Evolutionary conservation across 2,888 invertebrate species (phyloP).

Genomic region (Agriopis aurantiaria): DNA sequence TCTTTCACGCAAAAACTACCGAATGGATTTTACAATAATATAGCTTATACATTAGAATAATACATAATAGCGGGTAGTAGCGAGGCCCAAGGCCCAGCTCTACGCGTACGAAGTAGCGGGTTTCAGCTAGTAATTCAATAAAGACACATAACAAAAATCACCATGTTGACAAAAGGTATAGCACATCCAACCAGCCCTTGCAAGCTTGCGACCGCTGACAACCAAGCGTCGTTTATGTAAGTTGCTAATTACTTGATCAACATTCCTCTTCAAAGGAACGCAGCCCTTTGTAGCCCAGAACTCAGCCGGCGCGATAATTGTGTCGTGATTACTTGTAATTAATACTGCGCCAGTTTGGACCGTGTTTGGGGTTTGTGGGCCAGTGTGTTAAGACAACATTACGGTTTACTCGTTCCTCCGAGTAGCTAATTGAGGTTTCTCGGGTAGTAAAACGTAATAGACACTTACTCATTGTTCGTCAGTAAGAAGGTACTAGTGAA

Average conservation of each 20-base stretch:
- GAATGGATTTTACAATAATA: too few relatives aligned
- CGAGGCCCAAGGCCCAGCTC: too few relatives aligned
- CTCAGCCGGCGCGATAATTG: constrained; percentile 43
- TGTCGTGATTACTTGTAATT: constrained; percentile 47
- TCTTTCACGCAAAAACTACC: too few relatives aligned
- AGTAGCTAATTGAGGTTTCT: neutral
- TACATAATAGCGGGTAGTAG: too few relatives aligned
- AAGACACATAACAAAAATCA: too few relatives aligned
- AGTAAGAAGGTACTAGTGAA: neutral
- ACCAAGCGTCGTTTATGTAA: constrained; percentile 60
- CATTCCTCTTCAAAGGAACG: constrained; percentile 72
- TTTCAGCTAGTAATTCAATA: too few relatives aligned
- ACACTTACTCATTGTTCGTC: too few relatives aligned
- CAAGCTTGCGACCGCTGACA: constrained; percentile 18
- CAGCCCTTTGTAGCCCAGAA: constrained; percentile 56
- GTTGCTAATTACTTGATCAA: constrained; percentile 81
- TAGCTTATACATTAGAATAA: too few relatives aligned
- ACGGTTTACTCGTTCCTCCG: constrained; percentile 5
- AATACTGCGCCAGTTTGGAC: constrained; percentile 29
- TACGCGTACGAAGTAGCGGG: too few relatives aligned
- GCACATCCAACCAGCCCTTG: constrained; percentile 29
- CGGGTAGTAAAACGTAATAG: neutral
- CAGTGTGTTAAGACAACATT: constrained; percentile 29
- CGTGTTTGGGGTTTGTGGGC: constrained; percentile 29
- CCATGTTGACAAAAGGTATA: constrained; percentile 5